Conservation (phyloP, 2,113 vertebrate genomes). For the Physeter macrocephalus region DNA sequence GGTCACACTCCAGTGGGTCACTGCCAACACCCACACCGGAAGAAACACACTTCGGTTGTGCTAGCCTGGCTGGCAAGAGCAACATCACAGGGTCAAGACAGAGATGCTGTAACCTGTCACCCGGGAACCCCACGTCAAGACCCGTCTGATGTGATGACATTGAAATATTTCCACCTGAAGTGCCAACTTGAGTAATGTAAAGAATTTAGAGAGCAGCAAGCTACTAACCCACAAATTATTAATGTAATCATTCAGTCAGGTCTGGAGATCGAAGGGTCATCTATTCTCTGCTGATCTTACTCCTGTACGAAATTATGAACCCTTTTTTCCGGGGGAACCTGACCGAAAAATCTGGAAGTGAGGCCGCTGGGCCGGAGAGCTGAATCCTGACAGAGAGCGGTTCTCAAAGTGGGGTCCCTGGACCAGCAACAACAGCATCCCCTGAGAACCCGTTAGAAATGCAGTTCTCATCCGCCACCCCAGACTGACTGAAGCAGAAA, state of each 20-base stretch:
- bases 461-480: too few relatives aligned
- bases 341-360: not conserved
- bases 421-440: too few relatives aligned
- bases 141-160: not conserved
- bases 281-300: not conserved
- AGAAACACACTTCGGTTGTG: not conserved
- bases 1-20: too few relatives aligned
- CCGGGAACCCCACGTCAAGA: not conserved
- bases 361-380: not conserved
- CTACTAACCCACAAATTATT: not conserved
- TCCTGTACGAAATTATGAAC: not conserved
- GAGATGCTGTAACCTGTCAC: not conserved
- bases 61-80: not conserved
- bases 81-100: not conserved
- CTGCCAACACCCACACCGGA: not conserved
- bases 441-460: too few relatives aligned
- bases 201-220: not conserved
- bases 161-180: not conserved
- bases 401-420: not conserved
- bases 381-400: not conserved
- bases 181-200: not conserved
- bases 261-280: not conserved
- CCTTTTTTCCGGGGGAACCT: not conserved
- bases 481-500: too few relatives aligned
- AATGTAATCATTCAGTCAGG: not conserved